These are phyloP conservation scores for Hylaea fasciaria DNA, from an alignment of 2,888 invertebrate species.

Conservation along the genomic window DNA sequence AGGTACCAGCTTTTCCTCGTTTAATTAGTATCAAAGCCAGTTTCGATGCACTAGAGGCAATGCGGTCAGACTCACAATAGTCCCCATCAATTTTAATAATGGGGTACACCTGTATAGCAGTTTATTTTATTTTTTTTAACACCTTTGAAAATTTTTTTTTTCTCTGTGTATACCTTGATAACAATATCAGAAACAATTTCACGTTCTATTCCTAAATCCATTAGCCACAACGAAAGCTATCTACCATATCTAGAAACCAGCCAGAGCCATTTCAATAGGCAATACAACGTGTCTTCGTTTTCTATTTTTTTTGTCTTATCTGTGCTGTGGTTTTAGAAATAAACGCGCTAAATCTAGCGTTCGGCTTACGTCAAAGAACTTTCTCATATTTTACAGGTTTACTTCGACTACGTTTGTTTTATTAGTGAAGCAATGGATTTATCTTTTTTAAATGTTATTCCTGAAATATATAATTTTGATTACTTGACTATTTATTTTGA, in stretches of 20 bases:
- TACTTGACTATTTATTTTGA: too few relatives aligned
- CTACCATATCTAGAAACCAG: constrained; percentile 6
- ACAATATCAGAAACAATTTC: constrained; percentile 17
- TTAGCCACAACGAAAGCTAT: constrained; percentile 14
- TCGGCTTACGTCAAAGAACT: too few relatives aligned
- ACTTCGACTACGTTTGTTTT: too few relatives aligned
- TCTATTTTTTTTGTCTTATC: constrained; percentile 30
- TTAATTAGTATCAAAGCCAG: background rate
- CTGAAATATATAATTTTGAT: too few relatives aligned
- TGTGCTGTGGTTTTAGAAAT: constrained; percentile 5
- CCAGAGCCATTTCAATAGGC: background rate
- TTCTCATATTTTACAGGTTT: too few relatives aligned
- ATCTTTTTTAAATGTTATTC: too few relatives aligned
- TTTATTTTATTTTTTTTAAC: too few relatives aligned
- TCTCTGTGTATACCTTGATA: constrained; percentile 6
- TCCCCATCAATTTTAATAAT: background rate
- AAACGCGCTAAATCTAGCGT: too few relatives aligned
- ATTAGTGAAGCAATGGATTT: too few relatives aligned
- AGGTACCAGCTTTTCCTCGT: constrained; percentile 4
- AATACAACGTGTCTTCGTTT: constrained; percentile 8
- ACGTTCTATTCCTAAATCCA: constrained; percentile 14
- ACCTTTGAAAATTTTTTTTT: too few relatives aligned
- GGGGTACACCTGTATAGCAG: too few relatives aligned
- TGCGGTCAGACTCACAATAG: background rate
- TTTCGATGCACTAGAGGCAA: background rate